Conservation (phyloP, 2,888 invertebrate species). For the Orthosia gothica region DNA sequence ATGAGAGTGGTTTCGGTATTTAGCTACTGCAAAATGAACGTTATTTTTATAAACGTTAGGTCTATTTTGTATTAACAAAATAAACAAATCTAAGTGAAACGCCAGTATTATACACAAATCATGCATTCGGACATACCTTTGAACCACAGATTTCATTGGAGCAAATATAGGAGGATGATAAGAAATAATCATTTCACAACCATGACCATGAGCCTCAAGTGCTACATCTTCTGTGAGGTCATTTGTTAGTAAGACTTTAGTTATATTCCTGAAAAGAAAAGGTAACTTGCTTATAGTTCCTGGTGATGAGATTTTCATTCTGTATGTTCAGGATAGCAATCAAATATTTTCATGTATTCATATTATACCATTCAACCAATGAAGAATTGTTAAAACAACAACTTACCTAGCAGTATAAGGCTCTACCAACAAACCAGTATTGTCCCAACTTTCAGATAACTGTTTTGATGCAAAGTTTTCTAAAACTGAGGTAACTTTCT, state of each 20-base stretch:
- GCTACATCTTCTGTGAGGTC: conserved; percentile 97
- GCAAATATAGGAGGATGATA: conserved; percentile 99
- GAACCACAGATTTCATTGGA: conserved; percentile 95
- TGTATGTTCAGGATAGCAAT: not conserved
- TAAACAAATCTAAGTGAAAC: not conserved
- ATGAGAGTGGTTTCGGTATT: not conserved
- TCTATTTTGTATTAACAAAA: not conserved
- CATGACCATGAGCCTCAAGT: conserved; percentile 94
- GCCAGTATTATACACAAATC: not conserved
- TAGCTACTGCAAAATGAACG: not conserved
- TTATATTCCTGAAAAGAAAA: conserved; percentile 86
- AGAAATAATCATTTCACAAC: conserved; percentile 96
- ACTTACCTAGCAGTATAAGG: conserved; percentile 92
- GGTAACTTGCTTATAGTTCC: not conserved
- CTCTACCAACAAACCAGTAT: conserved; percentile 97
- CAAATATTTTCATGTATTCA: not conserved
- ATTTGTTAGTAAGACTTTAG: conserved; percentile 96
- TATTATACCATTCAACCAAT: not conserved
- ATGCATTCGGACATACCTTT: conserved; percentile 91
- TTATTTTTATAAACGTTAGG: not conserved
- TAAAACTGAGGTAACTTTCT: conserved; percentile 91
- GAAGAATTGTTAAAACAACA: not conserved
- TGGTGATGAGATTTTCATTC: not conserved
- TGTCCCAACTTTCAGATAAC: conserved; percentile 97
- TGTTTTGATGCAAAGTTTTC: conserved; percentile 93